Conservation (phyloP, 2,797 vertebrate species). For the Botia almorhae region DNA sequence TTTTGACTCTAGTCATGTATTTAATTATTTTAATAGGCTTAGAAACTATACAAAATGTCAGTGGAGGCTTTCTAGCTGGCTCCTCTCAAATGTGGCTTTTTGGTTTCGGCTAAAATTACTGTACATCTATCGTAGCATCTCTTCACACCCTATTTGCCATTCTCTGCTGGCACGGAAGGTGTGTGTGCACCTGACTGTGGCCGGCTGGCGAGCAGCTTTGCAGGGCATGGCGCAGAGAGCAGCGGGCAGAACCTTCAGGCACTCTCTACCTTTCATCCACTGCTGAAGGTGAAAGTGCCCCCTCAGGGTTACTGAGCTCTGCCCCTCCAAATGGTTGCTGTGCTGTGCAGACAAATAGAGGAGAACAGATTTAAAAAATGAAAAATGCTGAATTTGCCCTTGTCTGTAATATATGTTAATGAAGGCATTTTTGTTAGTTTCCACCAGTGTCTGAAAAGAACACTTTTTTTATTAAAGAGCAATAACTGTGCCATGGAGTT, state of each 20-base stretch:
- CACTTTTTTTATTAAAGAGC: constrained; percentile 31
- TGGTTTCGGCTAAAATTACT: not conserved
- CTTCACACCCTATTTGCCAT: constrained; percentile 31
- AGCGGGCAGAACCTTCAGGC: constrained; percentile 71
- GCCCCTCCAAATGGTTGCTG: constrained; percentile 28
- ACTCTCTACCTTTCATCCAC: constrained; percentile 76
- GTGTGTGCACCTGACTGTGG: constrained; percentile 39
- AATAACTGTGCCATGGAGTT: not conserved
- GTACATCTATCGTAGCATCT: not conserved
- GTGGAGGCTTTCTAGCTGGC: not conserved
- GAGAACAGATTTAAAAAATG: constrained; percentile 32
- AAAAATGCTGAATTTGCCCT: constrained; percentile 18
- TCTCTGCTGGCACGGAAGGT: constrained; percentile 28
- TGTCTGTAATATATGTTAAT: constrained; percentile 34
- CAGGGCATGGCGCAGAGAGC: constrained; percentile 74
- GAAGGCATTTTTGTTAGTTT: constrained; percentile 26
- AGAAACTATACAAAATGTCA: not conserved
- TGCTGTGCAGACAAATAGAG: constrained; percentile 41
- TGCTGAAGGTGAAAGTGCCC: constrained; percentile 80
- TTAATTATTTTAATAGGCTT: too few species aligned
- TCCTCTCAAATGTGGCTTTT: not conserved
- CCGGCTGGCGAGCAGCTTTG: constrained; percentile 70
- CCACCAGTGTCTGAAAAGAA: not conserved
- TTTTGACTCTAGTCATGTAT: too few species aligned
- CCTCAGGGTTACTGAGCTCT: constrained; percentile 56